Evolutionary conservation across 1,140 invertebrate species (phyloP), one percentile per base, ranked within the genome.

Genomic region (Euwallacea fornicatus): DNA sequence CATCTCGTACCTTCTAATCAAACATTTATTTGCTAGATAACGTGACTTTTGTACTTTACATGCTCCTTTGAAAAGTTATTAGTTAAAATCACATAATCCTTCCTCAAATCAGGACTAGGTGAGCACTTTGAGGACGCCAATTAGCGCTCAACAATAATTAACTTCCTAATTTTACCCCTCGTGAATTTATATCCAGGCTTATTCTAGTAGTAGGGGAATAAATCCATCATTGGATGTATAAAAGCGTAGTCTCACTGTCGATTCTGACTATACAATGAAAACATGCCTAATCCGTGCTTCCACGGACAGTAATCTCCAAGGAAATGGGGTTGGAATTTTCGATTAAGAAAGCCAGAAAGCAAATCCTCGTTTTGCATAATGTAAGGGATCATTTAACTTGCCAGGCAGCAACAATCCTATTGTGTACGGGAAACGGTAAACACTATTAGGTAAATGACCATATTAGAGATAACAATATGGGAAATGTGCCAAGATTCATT

Each of bases 381-480:
- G 53, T 66, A 66, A 15, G 54, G 13, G 42, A 66, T 44, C 47
- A 9, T 66, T 58, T 66, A 66, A 58, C 21, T n/a, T 13, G 15
- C 53, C 41, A 53, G 58, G 42, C 53, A 66, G 42, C 33, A 54
- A 56, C 41, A 56, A 56, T 58, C 41, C 54, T 13, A 33, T 66
- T 58, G 21, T 47, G 44, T 53, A 66, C 65, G 42, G 65, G 55
- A 66, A 66, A 66, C 65, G 42, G 65, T 66, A 66, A 66, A 66
- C 65, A 66, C 54, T 42, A 66, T 66, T 66, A 58, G 16, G 7
- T 15, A 15, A 66, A 43, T 58, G 53, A 54, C n/a, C 53, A 58
- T 46, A 54, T 65, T 41, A 21, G 47, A 54, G 63, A 65, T 59
- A 59, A 59, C 56, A 41, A 21, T 41, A 59, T 41, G 33, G 56